Evolutionary conservation across 1,140 invertebrate species (phyloP), one percentile per base, ranked within the genome.

Genomic region (Conus ventricosus): DNA sequence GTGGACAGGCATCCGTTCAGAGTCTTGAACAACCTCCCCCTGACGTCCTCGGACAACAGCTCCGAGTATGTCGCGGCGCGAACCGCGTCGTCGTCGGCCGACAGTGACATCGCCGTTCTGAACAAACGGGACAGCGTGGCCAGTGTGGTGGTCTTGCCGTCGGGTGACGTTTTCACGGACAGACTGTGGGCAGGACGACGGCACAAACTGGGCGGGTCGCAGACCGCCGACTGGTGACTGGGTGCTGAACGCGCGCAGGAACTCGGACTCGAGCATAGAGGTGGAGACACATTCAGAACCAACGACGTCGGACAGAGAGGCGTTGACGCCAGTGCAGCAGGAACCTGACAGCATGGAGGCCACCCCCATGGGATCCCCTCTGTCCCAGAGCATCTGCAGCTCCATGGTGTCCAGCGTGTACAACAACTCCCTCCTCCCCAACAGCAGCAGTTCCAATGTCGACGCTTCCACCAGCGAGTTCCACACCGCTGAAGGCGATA

Each of bases 381-480:
- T 94, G 27, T 92, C 91, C 8, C 92, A 86, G 84, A 92, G 90
- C 91, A 91, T 94, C 20, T 94, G 93, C 88, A 92, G 90, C 71
- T 93, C 92, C 84, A 94, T 94, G 94, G 93, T 94, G 51, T 93
- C 92, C 0, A 94, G 94, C 92, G 91, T 94, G 27, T 94, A 94
- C 86, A 89, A 93, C 87, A 92, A 92, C 60, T 91, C 93, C 27
- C 89, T 80, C 67, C 89, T 7, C 13, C 85, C 85, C n/a, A 78
- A 25, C 23, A n/a, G 23, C 85, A 80, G 71, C 71, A 15, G 51
- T 15, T 80, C 86, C 25, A 60, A 15, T 25, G 86, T 55, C 23
- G n/a, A 87, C 53, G 25, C 39, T 75, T 82, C 87, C 4, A 55
- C 78, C 57, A 67, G 27, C 7, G 80, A 88, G 5, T n/a, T 5